phyloP scores from a whole-genome alignment of 2,113 vertebrate genomes.

The Seriola aureovittata region DNA sequence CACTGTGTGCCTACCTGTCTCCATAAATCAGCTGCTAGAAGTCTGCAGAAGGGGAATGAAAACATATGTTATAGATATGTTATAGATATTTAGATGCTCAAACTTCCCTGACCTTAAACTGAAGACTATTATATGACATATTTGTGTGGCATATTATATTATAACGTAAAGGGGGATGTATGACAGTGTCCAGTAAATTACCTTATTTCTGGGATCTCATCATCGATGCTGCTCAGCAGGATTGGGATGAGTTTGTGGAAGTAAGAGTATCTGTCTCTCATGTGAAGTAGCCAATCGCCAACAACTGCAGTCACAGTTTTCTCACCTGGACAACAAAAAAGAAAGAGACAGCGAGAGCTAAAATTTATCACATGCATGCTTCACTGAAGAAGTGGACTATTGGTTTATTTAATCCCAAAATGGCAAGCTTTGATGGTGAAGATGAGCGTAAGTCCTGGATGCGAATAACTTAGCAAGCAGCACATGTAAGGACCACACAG shows the following conservation, averaged over 20 bases:
- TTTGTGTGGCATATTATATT: not conserved
- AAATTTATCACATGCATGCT: not conserved
- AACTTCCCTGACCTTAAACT: not conserved
- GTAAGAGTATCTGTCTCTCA: conserved; percentile 94
- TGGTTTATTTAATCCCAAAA: not conserved
- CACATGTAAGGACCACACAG: not conserved
- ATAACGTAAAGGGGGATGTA: not conserved
- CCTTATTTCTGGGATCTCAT: conserved; percentile 92
- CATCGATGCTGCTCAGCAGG: conserved; percentile 88
- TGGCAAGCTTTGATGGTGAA: not conserved
- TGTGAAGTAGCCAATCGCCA: conserved; percentile 91
- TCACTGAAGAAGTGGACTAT: not conserved
- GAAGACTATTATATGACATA: not conserved
- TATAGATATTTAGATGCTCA: not conserved
- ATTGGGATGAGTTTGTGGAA: conserved; percentile 95
- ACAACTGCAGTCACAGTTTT: conserved; percentile 88
- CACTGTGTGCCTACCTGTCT: conserved; percentile 91
- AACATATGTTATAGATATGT: not conserved
- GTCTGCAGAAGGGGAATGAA: conserved; percentile 80
- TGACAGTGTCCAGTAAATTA: conserved; percentile 52
- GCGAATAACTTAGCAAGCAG: not conserved
- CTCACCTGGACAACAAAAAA: conserved; percentile 86
- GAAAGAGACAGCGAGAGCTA: not conserved
- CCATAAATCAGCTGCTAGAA: conserved; percentile 89
- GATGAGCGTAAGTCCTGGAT: not conserved